Evolutionary conservation across 1,140 invertebrate genomes (phyloP), one percentile per base, ranked within the genome.

Genomic region (Heliconius nattereri): DNA sequence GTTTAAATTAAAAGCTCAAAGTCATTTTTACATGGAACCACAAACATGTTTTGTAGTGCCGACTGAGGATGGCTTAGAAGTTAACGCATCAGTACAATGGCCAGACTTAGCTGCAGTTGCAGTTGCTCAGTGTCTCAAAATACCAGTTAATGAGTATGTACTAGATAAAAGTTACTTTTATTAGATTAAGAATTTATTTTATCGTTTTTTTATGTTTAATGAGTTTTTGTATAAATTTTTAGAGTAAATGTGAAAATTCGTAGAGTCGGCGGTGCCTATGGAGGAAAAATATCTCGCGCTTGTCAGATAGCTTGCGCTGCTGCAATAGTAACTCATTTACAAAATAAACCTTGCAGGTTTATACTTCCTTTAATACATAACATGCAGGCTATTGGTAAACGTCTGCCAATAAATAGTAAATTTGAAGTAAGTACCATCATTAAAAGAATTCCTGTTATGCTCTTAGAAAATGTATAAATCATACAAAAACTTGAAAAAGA

Each of bases 81-180:
- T 97, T 23, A 96, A 95, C 85, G 90, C 96, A 16, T 84, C 96
- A 0, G 94, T 96, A 2, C 97, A 97, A 85, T 97, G 96, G 95
- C 92, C 96, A 16, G 96, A 97, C 87, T 86, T 95, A 5, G 89
- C 87, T 3, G 96, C 97, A 90, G 83, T 94, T 73, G 93, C 95
- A 3, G 94, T 97, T 54, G 95, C 96, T 0, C 85, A 95, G 71
- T 91, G 95, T 49, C 91, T 97, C 0, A 95, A 95, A 66, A 86
- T 95, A 16, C 92, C 93, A 7, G 85, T 87, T 3, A 94, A 94
- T 78, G 91, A 87, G 94, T 94, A 85, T 73, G 29, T 75, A 26
- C 1, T 26, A 66, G 8, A 66, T 52, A 20, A 6, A 20, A 52
- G 1, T 20, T 19, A 40, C 40, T 40, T 40, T 40, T 40, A 40